A percentile compares a stretch with the other conserved stretches of the same genome.
Evolutionary conservation across 2,888 invertebrate species (phyloP).

Genomic region (Acleris holmiana): DNA sequence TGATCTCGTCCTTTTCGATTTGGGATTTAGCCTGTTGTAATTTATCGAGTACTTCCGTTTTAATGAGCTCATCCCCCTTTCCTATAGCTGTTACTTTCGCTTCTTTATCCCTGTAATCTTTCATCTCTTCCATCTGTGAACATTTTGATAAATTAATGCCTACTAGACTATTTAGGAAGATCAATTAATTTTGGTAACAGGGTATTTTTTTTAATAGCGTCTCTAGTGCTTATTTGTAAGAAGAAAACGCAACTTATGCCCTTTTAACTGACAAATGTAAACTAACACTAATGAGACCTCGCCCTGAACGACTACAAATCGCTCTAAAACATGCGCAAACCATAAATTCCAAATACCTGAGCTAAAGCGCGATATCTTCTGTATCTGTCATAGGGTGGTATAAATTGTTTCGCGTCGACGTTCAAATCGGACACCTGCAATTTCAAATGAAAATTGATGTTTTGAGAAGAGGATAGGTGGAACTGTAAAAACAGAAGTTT

Average conservation of each 20-base stretch:
- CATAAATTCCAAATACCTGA: constrained; percentile 55
- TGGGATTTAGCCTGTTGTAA: constrained; percentile 55
- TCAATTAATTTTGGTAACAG: neutral
- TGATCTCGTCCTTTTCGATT: constrained; percentile 48
- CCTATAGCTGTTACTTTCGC: constrained; percentile 65
- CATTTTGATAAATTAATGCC: constrained; percentile 30
- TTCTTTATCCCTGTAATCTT: constrained; percentile 64
- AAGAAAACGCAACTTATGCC: no score
- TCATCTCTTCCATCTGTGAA: constrained; percentile 65
- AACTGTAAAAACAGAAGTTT: constrained; percentile 2
- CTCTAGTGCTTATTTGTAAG: no score
- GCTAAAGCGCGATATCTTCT: constrained; percentile 61
- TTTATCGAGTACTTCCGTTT: constrained; percentile 60
- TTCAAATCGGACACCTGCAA: constrained; percentile 64
- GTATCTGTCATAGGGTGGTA: constrained; percentile 74
- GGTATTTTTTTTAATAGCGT: no score
- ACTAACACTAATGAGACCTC: no score
- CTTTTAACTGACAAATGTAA: no score
- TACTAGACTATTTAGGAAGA: neutral
- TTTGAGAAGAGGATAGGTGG: neutral
- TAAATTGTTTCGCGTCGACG: constrained; percentile 63
- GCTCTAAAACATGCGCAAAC: constrained; percentile 3
- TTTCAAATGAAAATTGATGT: constrained; percentile 20
- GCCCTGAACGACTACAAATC: neutral
- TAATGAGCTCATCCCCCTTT: constrained; percentile 63